Conservation (phyloP, 2,797 vertebrate species). For the Podarcis lilfordi region DNA sequence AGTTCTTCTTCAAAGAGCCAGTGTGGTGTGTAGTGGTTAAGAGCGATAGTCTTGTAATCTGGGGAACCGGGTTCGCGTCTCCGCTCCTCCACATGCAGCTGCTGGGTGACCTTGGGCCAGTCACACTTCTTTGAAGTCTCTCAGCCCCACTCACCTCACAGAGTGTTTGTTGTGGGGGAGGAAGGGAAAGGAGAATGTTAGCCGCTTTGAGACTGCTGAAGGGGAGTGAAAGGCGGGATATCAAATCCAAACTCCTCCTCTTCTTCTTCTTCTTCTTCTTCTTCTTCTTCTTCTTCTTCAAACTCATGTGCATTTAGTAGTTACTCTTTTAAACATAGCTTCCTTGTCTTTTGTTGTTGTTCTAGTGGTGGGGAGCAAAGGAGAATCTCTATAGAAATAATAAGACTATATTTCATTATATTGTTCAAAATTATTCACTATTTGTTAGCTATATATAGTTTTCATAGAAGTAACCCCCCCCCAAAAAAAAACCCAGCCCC, state of each 20-base stretch:
- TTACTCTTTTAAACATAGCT: constrained; percentile 31
- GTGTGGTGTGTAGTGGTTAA: too few relatives aligned
- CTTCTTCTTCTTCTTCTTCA: not conserved
- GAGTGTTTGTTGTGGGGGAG: too few relatives aligned
- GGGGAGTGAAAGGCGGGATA: too few relatives aligned
- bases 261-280: not conserved
- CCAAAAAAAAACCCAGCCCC: not conserved
- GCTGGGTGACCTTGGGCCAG: too few relatives aligned
- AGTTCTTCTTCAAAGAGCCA: not conserved
- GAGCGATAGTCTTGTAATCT: too few relatives aligned
- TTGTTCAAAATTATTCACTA: constrained; percentile 24
- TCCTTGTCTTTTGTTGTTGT: accelerated
- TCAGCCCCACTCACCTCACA: too few relatives aligned
- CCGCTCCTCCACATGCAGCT: too few relatives aligned
- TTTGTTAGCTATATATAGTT: constrained; percentile 25
- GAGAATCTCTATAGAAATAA: not conserved
- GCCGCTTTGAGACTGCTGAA: too few relatives aligned
- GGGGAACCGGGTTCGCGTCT: too few relatives aligned
- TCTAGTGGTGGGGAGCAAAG: constrained; percentile 15
- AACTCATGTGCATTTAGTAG: not conserved
- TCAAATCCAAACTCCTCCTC: too few relatives aligned
- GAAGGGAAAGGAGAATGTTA: too few relatives aligned
- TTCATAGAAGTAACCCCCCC: not conserved
- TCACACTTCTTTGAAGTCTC: too few relatives aligned
- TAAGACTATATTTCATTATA: not conserved